These are phyloP conservation scores for Gorilla gorilla DNA, from an alignment of 2,113 vertebrate species.

Conservation along the genomic window DNA sequence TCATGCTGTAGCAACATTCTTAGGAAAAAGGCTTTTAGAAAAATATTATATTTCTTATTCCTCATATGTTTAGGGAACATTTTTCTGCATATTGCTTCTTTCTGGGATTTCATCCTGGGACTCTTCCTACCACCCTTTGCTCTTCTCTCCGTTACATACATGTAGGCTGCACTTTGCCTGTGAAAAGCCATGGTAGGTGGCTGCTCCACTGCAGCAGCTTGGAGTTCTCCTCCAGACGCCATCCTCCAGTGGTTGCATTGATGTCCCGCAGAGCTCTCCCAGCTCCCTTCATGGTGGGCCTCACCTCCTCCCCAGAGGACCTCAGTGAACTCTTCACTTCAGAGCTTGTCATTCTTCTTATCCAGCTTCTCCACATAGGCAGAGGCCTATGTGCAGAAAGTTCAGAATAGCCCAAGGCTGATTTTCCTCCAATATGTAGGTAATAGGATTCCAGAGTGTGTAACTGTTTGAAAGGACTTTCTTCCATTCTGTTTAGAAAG, in stretches of 20 bases:
- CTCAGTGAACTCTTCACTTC: not conserved
- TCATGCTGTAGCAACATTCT: not conserved
- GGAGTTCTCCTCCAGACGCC: rapidly evolving
- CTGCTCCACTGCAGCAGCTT: rapidly evolving
- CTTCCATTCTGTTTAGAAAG: not conserved
- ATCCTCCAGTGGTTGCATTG: not conserved
- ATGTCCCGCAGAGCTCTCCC: not conserved
- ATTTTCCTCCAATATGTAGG: not conserved
- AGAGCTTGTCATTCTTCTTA: not conserved
- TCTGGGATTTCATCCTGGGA: not conserved
- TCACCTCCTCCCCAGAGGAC: not conserved
- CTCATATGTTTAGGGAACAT: not conserved
- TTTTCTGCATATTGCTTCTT: not conserved
- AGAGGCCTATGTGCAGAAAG: not conserved
- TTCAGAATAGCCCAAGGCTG: not conserved
- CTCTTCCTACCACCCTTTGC: not conserved
- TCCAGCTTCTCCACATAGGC: not conserved
- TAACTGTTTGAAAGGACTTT: not conserved
- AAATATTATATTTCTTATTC: not conserved
- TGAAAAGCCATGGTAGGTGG: not conserved
- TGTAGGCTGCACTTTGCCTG: not conserved
- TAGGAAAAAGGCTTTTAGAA: constrained; percentile 12
- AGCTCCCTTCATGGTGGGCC: not conserved
- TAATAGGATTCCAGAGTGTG: not conserved
- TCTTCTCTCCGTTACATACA: not conserved